Evolutionary conservation across 1,140 invertebrate species (phyloP).

Genomic region (Hyles vespertilio): DNA sequence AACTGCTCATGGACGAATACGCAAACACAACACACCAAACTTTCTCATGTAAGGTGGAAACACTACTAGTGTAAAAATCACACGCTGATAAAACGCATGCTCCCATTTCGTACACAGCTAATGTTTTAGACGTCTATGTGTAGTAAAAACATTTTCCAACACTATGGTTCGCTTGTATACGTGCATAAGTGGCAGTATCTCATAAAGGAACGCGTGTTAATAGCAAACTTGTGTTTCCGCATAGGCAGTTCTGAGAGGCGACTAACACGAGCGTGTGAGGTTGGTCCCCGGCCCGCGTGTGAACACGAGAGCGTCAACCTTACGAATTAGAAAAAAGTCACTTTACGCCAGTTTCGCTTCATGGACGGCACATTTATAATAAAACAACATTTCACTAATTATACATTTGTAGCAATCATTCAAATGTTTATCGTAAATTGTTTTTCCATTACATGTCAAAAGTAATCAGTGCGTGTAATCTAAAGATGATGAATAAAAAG

Average conservation of each 20-base stretch:
- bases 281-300: slow-evolving; percentile 51
- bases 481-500: slow-evolving; percentile 7
- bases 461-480: no score
- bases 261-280: slow-evolving; percentile 50
- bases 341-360: slow-evolving; percentile 38
- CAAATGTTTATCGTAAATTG: no score
- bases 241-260: slow-evolving; percentile 59
- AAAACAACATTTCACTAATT: background rate
- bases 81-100: slow-evolving; percentile 35
- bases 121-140: slow-evolving; percentile 33
- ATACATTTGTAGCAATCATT: background rate
- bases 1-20: slow-evolving; percentile 56
- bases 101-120: slow-evolving; percentile 26
- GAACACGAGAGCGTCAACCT: slow-evolving; percentile 68
- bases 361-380: background rate
- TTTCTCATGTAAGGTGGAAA: slow-evolving; percentile 47
- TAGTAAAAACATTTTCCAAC: slow-evolving; percentile 52
- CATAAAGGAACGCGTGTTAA: slow-evolving; percentile 69
- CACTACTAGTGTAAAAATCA: slow-evolving; percentile 41
- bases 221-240: slow-evolving; percentile 68
- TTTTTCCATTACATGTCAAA: no score
- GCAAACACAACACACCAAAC: slow-evolving; percentile 44
- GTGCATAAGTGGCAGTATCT: slow-evolving; percentile 68
- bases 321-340: slow-evolving; percentile 68
- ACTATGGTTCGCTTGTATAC: slow-evolving; percentile 44